Conservation (phyloP, 2,888 invertebrate species). For the Drosophila tripunctata region DNA sequence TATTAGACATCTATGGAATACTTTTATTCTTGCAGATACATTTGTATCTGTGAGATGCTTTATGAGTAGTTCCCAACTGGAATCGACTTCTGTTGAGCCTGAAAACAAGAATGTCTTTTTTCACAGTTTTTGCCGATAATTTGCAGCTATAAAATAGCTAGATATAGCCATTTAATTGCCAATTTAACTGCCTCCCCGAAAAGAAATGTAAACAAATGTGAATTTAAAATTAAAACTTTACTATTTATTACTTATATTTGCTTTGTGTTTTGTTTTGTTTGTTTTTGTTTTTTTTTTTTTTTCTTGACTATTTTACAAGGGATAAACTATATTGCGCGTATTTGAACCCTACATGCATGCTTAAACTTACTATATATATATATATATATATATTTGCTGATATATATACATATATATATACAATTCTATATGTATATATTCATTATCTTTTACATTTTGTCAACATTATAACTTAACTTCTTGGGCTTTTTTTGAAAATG, state of each 20-base stretch:
- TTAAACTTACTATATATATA: slow-evolving; percentile 34
- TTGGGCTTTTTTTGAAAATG: slow-evolving; percentile 66
- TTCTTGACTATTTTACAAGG: slow-evolving; percentile 63
- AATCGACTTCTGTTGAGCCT: no score
- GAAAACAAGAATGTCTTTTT: no score
- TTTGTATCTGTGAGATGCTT: no score
- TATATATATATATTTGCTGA: slow-evolving; percentile 15
- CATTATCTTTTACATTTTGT: slow-evolving; percentile 52
- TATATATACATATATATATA: no score
- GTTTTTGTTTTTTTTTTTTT: slow-evolving; percentile 16
- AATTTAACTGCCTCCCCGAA: no score
- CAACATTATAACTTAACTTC: slow-evolving; percentile 57
- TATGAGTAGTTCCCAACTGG: no score
- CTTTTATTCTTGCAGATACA: no score
- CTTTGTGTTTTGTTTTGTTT: slow-evolving; percentile 20
- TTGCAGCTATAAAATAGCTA: no score
- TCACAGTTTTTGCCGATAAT: no score
- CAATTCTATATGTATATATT: slow-evolving; percentile 44
- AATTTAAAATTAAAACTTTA: slow-evolving; percentile 49
- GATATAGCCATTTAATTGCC: no score
- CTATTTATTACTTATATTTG: slow-evolving; percentile 48
- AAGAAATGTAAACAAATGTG: no score
- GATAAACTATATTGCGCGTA: slow-evolving; percentile 78
- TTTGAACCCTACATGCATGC: slow-evolving; percentile 64
- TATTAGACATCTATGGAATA: no score